Evolutionary conservation across 2,888 invertebrate species (phyloP).

Genomic region (Coleophora flavipennella): DNA sequence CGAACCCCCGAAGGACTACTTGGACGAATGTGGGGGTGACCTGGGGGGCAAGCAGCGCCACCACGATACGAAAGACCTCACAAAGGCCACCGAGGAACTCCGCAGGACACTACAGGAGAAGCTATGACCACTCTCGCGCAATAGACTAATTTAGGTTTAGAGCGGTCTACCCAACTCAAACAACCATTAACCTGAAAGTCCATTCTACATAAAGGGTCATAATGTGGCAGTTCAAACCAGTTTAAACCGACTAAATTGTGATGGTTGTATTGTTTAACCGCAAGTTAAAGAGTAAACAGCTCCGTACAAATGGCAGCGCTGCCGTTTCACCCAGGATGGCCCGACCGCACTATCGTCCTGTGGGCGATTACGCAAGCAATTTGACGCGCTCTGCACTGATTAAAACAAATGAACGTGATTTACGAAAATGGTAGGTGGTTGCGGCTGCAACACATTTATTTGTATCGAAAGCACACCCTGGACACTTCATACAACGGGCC

Average conservation of each 20-base stretch:
- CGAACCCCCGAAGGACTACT: slow-evolving; percentile 86
- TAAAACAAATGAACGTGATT: slow-evolving; percentile 29
- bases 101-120: slow-evolving; percentile 83
- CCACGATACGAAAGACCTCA: slow-evolving; percentile 69
- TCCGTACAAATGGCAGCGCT: no score
- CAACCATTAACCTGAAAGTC: no score
- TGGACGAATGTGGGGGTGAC: slow-evolving; percentile 75
- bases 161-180: no score
- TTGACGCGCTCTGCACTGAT: slow-evolving; percentile 22
- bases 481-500: no score
- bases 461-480: no score
- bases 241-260: no score
- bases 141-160: slow-evolving; percentile 3
- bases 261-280: no score
- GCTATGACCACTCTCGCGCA: slow-evolving; percentile 65
- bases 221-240: no score
- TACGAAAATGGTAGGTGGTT: slow-evolving; percentile 16
- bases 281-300: no score
- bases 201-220: no score
- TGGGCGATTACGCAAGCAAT: slow-evolving; percentile 25
- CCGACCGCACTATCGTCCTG: slow-evolving; percentile 18
- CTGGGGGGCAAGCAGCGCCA: slow-evolving; percentile 64
- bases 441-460: slow-evolving; percentile 2
- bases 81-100: slow-evolving; percentile 83
- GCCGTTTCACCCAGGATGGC: no score